These are phyloP conservation scores for Myiagra hebetior DNA, from an alignment of 2,113 vertebrate genomes.

Conservation along the genomic window DNA sequence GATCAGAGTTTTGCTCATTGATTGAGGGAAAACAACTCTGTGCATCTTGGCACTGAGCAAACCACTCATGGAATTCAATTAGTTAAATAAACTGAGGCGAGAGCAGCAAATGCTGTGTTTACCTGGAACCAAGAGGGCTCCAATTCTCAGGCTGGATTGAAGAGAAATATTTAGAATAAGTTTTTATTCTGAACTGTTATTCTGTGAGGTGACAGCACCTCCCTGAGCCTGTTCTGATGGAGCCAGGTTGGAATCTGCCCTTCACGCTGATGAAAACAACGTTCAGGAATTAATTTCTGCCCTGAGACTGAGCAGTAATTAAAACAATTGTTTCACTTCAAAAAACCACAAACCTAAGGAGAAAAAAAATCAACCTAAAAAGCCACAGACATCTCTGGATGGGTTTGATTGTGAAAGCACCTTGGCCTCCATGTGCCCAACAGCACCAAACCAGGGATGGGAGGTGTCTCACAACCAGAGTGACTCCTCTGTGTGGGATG, in stretches of 20 bases:
- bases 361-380: neutral
- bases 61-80: neutral
- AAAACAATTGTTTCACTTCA: neutral
- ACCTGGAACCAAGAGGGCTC: neutral
- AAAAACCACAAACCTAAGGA: neutral
- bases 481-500: neutral
- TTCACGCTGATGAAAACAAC: neutral
- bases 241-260: neutral
- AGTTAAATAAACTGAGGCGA: neutral
- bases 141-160: neutral
- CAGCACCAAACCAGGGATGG: accelerated
- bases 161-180: neutral
- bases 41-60: neutral
- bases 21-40: neutral
- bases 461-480: neutral
- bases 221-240: neutral
- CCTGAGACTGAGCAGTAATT: neutral
- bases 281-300: neutral
- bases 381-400: neutral
- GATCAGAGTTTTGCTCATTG: neutral
- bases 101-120: neutral
- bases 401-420: neutral
- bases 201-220: neutral
- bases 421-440: neutral
- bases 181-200: neutral